Evolutionary conservation across 2,888 invertebrate species (phyloP), one percentile per base, ranked within the genome.

Genomic region (Meiosimyza platycephala): DNA sequence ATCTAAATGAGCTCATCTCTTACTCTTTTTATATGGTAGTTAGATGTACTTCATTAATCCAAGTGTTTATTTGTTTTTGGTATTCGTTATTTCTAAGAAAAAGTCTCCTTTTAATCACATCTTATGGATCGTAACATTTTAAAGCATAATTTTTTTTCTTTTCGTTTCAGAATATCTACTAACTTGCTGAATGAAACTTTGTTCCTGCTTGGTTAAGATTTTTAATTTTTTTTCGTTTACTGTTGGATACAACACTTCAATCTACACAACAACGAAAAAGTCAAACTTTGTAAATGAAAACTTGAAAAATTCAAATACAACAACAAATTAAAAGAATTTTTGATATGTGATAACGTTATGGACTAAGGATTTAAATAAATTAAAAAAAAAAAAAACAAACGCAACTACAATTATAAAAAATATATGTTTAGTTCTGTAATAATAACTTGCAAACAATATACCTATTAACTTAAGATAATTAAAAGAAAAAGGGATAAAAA

Each of bases 281-380:
- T 16, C n/a, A 66, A 66, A n/a, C n/a, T 66, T 52, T 40, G 13
- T 40, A 16, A n/a, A 66, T 33, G 16, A 54, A 16, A 40, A 16
- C 2, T 66, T 57, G 48, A 57, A 57, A 18, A 67, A 57, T 67
- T 60, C 33, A 15, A 47, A 62, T n/a, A n/a, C n/a, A 33, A 33
- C 40, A 62, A 62, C 12, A 15, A 7, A 57, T 57, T 57, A 28
- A 57, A 57, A 57, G 28, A 12, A 57, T 62, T 52, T 65, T 51
- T 57, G 22, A 68, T 59, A 68, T 68, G 68, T 59, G 59, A 59
- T 59, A 68, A 68, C 16, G 47, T 68, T 22, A 68, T 59, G 22
- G 18, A 50, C 68, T 57, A 68, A 68, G 59, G 68, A 59, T 59
- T 57, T 55, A 55, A 18, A 18, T 55, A 55, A 16, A 9, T 12